Conservation (phyloP, 2,797 vertebrate genomes). For the Spinus pinus region DNA sequence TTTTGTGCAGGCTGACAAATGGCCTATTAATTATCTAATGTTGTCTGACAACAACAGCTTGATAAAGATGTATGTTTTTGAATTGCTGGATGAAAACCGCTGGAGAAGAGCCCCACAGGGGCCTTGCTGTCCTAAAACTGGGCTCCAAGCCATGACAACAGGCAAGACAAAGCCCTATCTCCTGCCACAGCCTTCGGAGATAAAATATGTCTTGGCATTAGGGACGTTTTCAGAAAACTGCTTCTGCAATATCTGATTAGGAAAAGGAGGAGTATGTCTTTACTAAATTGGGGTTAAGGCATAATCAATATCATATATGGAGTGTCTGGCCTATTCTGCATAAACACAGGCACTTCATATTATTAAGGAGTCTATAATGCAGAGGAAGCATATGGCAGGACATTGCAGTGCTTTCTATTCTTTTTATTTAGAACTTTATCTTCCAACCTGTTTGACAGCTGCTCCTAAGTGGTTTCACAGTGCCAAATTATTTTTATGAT, state of each 20-base stretch:
- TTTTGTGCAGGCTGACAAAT: conserved; percentile 99
- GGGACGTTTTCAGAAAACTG: conserved; percentile 79
- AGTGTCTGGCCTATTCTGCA: conserved; percentile 81
- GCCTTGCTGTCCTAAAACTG: conserved; percentile 84
- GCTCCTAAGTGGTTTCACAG: conserved; percentile 89
- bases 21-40: conserved; percentile 99
- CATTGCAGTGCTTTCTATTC: conserved; percentile 75
- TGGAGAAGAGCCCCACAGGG: conserved; percentile 81
- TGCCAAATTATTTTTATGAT: conserved; percentile 97
- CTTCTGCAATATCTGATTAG: conserved; percentile 86
- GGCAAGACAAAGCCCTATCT: conserved; percentile 83
- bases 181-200: conserved; percentile 77
- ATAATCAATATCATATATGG: conserved; percentile 95
- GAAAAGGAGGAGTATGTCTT: conserved; percentile 82
- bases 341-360: conserved; percentile 87
- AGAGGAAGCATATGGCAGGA: conserved; percentile 82
- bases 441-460: conserved; percentile 89
- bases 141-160: conserved; percentile 84
- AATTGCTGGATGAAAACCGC: conserved; percentile 81
- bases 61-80: conserved; percentile 99
- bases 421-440: conserved; percentile 91
- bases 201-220: conserved; percentile 86
- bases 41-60: conserved; percentile 99
- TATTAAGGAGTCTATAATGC: conserved; percentile 87
- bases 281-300: conserved; percentile 90